Evolutionary conservation across 2,888 invertebrate genomes (phyloP), one percentile per base, ranked within the genome.

Genomic region (Halictus quadricinctus): DNA sequence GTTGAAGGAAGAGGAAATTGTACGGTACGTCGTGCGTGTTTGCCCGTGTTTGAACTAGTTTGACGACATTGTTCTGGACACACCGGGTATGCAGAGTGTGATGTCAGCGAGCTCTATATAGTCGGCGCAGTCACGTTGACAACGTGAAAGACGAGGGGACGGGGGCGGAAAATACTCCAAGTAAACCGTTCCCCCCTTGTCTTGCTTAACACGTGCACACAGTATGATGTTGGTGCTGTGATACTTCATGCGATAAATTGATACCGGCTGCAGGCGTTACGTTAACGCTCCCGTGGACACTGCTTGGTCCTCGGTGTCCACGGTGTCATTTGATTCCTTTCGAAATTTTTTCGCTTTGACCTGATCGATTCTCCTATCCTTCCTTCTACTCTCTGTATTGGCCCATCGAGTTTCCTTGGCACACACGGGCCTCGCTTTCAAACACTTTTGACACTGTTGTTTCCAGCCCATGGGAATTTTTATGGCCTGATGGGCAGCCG

Each of bases 221-320:
- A 66, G 66, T 66, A 54, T 50, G 46, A 60, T 80, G 79, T 36
- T n/a, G 66, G 50, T 46, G 79, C 81, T 88, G 87, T 88, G 88
- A 88, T 80, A 88, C 81, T 78, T 80, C 88, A 87, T 82, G 88
- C 88, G 88, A 88, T 88, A 88, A 88, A 88, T 88, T 88, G 87
- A 87, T 87, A 88, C 48, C 76, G 66, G 69, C 50, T 41, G 76
- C 48, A 46, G 41, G 69, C 48, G 54, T 48, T 76, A 76, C 36
- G 64, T 76, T 76, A 41, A 25, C 76, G 76, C 76, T 25, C 36
- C 50, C 46, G 1, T 69, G 50, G 69, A 13, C 54, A 74, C 41
- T n/a, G 15, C n/a, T 66, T n/a, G 60, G 43, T 64, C 18, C 43
- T 13, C 75, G 29, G 18, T 12, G 48, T 18, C 25, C 43, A 29